Evolutionary conservation across 2,888 invertebrate species (phyloP), one percentile per base, ranked within the genome.

Genomic region (Heliconius erato): DNA sequence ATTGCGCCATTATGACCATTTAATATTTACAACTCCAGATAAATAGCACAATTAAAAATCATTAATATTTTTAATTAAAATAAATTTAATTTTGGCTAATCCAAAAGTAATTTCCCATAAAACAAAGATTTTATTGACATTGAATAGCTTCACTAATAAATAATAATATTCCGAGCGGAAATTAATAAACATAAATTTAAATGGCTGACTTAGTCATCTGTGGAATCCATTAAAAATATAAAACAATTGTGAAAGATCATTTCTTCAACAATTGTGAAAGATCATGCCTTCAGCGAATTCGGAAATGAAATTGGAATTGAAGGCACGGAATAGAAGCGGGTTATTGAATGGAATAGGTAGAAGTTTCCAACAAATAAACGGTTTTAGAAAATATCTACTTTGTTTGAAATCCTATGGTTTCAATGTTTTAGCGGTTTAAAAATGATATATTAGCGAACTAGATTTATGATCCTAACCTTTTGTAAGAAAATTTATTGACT

Each of bases 341-440:
- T 87, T 87, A 87, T 86, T 85, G 85, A 85, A 85, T 84, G 78
- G 83, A 74, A 84, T 77, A 84, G 82, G 84, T 85, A 82, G 84
- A 86, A 86, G 84, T 87, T 87, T 84, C 68, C 81, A 82, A 83
- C 85, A 83, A 86, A 86, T 86, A 86, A 86, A 86, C 85, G 84
- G 84, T 81, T 85, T 84, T 82, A 76, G 84, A 81, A 72, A 79
- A 23, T 54, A 23, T 19, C 54, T 76, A 83, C 83, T 86, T 81
- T 84, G 86, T 85, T 85, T 81, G 84, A 86, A 84, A 85, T 87
- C 85, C 86, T 84, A 67, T 81, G 85, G 86, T 86, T 87, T 79
- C 67, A 82, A 83, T 86, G 84, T 85, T 78, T 6, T 78, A 44
- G 44, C 16, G 12, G 44, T 71, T 40, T 72, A 16, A 26, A 72